Conservation (phyloP, 2,797 vertebrate species). For the Crocidura indochinensis region DNA sequence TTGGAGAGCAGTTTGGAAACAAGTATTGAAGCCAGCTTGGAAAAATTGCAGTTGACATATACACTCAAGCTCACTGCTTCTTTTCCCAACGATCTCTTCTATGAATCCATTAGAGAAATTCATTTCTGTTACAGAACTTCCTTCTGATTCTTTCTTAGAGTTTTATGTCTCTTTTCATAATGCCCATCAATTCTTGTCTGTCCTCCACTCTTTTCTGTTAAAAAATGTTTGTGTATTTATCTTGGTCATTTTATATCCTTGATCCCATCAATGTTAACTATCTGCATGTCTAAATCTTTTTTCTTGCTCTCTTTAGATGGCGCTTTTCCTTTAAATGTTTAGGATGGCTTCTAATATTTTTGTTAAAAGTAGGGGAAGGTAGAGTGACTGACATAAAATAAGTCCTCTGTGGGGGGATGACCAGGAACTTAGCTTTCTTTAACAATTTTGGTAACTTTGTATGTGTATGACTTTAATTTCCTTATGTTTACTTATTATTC, state of each 20-base stretch:
- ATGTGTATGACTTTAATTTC: neutral
- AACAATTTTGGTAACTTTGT: neutral
- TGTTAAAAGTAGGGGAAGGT: neutral
- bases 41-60: neutral
- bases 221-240: neutral
- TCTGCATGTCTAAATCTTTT: neutral
- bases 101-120: neutral
- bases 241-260: neutral
- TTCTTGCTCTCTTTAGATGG: neutral
- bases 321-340: neutral
- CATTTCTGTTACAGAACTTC: neutral
- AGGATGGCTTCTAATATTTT: neutral
- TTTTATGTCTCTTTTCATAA: neutral
- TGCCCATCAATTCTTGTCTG: neutral
- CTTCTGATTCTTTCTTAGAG: neutral
- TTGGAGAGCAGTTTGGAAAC: slow-evolving; percentile 4
- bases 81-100: neutral
- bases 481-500: neutral
- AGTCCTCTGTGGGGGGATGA: neutral
- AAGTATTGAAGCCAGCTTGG: neutral
- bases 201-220: neutral
- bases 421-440: neutral
- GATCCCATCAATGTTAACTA: neutral
- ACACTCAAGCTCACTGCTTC: neutral
- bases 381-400: neutral